Evolutionary conservation across 2,888 invertebrate genomes (phyloP).

Genomic region (Trilocha varians): DNA sequence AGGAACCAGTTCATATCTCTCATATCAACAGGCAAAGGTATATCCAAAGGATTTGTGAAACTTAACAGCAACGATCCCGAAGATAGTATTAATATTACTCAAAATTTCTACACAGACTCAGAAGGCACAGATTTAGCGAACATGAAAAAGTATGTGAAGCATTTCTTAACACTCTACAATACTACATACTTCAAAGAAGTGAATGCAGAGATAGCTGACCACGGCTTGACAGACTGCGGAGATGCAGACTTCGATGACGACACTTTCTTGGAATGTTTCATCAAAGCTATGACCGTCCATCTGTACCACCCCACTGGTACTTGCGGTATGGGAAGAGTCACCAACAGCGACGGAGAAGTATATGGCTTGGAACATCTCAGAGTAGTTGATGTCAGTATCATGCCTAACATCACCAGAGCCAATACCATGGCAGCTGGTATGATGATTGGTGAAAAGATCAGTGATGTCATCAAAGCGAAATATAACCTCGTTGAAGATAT

Average conservation of each 20-base stretch:
- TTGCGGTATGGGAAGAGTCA: constrained; percentile 77
- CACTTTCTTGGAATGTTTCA: constrained; percentile 25
- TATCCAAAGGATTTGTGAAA: constrained; percentile 6
- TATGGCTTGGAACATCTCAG: background rate
- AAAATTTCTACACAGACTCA: constrained; percentile 3
- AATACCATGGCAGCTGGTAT: background rate
- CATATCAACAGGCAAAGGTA: background rate
- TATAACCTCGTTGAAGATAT: too few species aligned
- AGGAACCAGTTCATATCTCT: constrained; percentile 1
- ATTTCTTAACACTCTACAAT: constrained; percentile 13
- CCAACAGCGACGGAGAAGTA: constrained; percentile 1
- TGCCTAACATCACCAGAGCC: constrained; percentile 1
- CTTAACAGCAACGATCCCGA: constrained; percentile 17
- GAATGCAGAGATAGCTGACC: constrained; percentile 15
- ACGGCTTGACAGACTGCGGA: constrained; percentile 16
- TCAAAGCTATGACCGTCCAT: constrained; percentile 57
- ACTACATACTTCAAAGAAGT: constrained; percentile 13
- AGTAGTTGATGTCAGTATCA: constrained; percentile 1
- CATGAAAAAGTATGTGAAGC: constrained; percentile 7
- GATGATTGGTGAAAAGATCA: constrained; percentile 1
- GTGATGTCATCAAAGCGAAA: background rate
- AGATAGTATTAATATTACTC: constrained; percentile 16
- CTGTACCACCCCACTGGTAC: constrained; percentile 80
- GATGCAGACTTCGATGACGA: constrained; percentile 6
- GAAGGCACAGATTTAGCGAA: constrained; percentile 11